These are phyloP conservation scores for Eumacrocentrus americanus DNA, from an alignment of 2,888 invertebrate species.

Conservation along the genomic window DNA sequence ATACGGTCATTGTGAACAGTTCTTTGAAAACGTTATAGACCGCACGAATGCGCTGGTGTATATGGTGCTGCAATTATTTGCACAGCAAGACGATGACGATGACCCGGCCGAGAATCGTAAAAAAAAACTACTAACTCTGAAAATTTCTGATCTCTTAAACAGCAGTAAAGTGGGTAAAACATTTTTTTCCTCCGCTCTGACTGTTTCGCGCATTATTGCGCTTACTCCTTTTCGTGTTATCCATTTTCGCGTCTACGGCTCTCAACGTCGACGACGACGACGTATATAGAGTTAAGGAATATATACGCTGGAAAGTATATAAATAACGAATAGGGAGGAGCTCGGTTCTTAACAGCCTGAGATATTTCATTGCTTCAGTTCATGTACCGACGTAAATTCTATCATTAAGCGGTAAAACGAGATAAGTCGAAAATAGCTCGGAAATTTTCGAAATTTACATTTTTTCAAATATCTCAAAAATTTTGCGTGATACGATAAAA, in stretches of 20 bases:
- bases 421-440: too few species aligned
- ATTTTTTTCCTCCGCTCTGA: not conserved
- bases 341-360: not conserved
- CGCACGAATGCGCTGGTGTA: not conserved
- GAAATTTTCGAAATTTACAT: not conserved
- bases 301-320: not conserved
- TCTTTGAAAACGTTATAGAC: not conserved
- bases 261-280: constrained; percentile 6
- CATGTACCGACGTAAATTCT: too few species aligned
- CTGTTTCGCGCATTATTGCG: constrained; percentile 20
- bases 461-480: not conserved
- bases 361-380: not conserved
- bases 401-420: too few species aligned
- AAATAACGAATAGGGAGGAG: not conserved
- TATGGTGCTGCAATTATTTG: constrained; percentile 2
- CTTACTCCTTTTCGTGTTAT: constrained; percentile 10
- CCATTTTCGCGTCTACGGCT: not conserved
- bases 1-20: constrained; percentile 2
- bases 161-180: constrained; percentile 4
- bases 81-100: not conserved
- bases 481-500: too few species aligned
- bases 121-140: not conserved
- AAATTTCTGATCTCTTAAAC: constrained; percentile 11
- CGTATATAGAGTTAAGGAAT: too few species aligned
- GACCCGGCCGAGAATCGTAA: not conserved